Conservation (phyloP, 2,797 vertebrate species). For the Echeneis naucrates region DNA sequence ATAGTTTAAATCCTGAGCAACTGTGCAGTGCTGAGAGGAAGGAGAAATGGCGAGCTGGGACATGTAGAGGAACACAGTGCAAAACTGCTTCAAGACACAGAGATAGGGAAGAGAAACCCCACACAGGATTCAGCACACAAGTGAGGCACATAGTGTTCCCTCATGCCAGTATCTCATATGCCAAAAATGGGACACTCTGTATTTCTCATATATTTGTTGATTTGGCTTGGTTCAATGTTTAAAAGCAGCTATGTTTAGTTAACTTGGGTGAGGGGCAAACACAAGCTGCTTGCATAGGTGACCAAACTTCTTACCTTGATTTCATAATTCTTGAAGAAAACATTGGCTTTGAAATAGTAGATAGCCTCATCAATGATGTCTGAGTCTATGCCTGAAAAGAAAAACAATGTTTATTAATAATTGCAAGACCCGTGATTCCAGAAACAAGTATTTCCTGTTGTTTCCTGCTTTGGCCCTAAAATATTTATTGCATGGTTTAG, state of each 20-base stretch:
- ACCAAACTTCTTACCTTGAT: constrained; percentile 89
- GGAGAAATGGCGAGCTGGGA: constrained; percentile 47
- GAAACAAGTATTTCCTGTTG: too few relatives aligned
- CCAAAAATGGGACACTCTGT: background rate
- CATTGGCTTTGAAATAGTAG: constrained; percentile 99
- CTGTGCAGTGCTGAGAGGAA: constrained; percentile 36
- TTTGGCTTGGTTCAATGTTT: background rate
- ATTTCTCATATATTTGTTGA: background rate
- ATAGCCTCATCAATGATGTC: constrained; percentile 99
- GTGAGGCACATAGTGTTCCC: too few relatives aligned
- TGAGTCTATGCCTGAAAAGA: constrained; percentile 89
- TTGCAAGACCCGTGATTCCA: background rate
- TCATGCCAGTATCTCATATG: background rate
- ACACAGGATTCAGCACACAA: background rate
- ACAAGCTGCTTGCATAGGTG: background rate
- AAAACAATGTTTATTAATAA: background rate
- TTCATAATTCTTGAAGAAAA: constrained; percentile 99
- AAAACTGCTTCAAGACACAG: constrained; percentile 18
- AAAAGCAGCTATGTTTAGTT: background rate
- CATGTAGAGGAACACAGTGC: constrained; percentile 53
- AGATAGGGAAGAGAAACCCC: background rate
- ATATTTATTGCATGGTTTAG: background rate
- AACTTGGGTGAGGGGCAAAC: background rate
- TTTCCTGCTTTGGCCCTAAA: constrained; percentile 29
- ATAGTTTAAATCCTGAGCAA: constrained; percentile 25